Percentiles rank a stretch among this genome's conserved stretches.
These are phyloP conservation scores for Polymixis lichenea DNA, from an alignment of 2,888 invertebrate genomes.

Conservation along the genomic window DNA sequence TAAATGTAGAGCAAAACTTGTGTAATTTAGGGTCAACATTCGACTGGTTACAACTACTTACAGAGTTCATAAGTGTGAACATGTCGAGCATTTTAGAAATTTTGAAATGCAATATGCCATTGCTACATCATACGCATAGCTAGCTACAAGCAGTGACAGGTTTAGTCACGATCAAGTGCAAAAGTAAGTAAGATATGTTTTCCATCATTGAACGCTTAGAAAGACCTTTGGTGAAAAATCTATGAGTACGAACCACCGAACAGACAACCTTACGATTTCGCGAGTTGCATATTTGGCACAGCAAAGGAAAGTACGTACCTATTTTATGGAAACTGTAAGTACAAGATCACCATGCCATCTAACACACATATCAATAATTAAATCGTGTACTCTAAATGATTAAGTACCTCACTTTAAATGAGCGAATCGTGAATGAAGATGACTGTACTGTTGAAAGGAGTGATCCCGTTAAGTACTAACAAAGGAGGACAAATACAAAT, in stretches of 20 bases:
- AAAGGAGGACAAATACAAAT: slow-evolving; percentile 42
- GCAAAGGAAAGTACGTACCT: neutral
- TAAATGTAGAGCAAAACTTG: slow-evolving; percentile 2
- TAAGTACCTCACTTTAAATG: slow-evolving; percentile 29
- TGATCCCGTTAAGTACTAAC: slow-evolving; percentile 62
- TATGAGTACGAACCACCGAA: no score
- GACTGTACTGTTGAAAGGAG: slow-evolving; percentile 44
- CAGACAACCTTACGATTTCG: neutral
- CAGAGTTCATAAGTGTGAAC: neutral
- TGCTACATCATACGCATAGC: slow-evolving; percentile 11
- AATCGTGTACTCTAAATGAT: neutral
- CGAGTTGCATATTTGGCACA: neutral
- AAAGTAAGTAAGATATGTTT: no score
- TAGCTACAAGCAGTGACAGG: neutral
- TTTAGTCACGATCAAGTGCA: neutral
- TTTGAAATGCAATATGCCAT: slow-evolving; percentile 21
- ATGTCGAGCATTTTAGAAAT: slow-evolving; percentile 19
- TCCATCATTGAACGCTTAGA: no score
- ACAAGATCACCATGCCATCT: neutral
- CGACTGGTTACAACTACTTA: neutral
- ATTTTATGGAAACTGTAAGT: neutral
- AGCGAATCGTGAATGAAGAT: slow-evolving; percentile 45
- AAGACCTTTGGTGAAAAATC: no score
- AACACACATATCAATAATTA: neutral
- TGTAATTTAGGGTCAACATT: slow-evolving; percentile 6